Conservation (phyloP, 2,888 invertebrate genomes). For the Prosapia bicincta region DNA sequence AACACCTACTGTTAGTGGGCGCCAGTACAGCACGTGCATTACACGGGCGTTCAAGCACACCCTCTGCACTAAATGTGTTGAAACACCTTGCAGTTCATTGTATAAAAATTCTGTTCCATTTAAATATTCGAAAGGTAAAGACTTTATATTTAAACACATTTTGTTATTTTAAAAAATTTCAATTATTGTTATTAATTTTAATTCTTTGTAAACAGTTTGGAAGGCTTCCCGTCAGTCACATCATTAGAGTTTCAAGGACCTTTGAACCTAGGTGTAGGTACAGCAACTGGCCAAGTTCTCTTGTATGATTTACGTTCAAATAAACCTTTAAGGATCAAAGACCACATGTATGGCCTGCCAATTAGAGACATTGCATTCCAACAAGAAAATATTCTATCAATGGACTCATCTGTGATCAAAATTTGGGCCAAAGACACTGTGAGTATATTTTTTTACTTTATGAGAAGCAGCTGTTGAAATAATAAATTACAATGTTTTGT, state of each 20-base stretch:
- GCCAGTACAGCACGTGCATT: no score
- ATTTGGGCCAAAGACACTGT: slow-evolving; percentile 88
- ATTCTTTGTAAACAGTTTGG: slow-evolving; percentile 51
- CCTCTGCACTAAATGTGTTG: no score
- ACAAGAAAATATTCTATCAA: slow-evolving; percentile 76
- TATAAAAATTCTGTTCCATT: no score
- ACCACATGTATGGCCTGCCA: slow-evolving; percentile 91
- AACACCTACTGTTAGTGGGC: no score
- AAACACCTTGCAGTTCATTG: no score
- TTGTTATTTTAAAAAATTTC: neutral
- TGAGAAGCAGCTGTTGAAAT: no score
- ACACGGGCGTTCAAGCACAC: no score
- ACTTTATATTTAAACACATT: no score
- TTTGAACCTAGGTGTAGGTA: slow-evolving; percentile 83
- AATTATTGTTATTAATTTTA: slow-evolving; percentile 41
- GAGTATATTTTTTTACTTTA: no score
- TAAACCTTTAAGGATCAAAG: slow-evolving; percentile 85
- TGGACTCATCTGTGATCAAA: slow-evolving; percentile 85
- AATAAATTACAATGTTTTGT: no score
- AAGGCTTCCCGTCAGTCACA: slow-evolving; percentile 69
- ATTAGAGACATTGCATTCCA: slow-evolving; percentile 88
- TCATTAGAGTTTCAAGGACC: slow-evolving; percentile 73
- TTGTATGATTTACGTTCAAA: slow-evolving; percentile 92
- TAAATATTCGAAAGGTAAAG: no score
- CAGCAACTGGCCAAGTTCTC: slow-evolving; percentile 88